These are phyloP conservation scores for Megaceryle maxima DNA, from an alignment of 2,113 vertebrate genomes.

Conservation along the genomic window DNA sequence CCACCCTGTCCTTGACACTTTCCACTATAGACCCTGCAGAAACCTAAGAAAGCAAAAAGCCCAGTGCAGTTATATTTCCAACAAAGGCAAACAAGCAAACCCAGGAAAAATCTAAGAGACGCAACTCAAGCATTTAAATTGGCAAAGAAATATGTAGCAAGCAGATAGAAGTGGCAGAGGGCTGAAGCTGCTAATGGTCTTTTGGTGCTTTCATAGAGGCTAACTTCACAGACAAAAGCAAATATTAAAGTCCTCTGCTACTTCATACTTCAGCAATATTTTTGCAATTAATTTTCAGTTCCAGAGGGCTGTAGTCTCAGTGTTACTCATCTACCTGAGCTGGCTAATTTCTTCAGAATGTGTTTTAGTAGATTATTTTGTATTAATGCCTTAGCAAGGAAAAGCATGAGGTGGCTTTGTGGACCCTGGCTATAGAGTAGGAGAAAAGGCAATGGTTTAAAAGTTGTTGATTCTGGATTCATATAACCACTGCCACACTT, in stretches of 20 bases:
- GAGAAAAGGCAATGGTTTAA: not conserved
- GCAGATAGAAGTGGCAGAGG: not conserved
- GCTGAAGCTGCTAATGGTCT: not conserved
- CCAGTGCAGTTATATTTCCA: not conserved
- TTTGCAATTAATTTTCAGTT: not conserved
- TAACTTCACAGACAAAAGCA: not conserved
- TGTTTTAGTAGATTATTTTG: not conserved
- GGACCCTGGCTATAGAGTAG: fast-evolving
- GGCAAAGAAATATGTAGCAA: not conserved
- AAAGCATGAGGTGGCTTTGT: not conserved
- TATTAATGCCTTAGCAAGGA: not conserved
- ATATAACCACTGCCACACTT: not conserved
- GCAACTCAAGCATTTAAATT: not conserved
- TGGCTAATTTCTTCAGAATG: not conserved
- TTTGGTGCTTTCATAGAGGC: not conserved
- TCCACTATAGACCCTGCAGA: slow-evolving; percentile 86
- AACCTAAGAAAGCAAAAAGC: slow-evolving; percentile 73
- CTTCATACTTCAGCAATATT: not conserved
- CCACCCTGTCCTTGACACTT: slow-evolving; percentile 84
- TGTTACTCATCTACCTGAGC: not conserved
- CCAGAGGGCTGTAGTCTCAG: not conserved
- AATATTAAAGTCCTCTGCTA: not conserved
- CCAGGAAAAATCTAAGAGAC: not conserved
- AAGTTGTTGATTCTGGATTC: not conserved
- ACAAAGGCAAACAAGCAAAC: not conserved